phyloP scores from a whole-genome alignment of 64 coral and sea anemone genomes.

The Montipora foliosa region DNA sequence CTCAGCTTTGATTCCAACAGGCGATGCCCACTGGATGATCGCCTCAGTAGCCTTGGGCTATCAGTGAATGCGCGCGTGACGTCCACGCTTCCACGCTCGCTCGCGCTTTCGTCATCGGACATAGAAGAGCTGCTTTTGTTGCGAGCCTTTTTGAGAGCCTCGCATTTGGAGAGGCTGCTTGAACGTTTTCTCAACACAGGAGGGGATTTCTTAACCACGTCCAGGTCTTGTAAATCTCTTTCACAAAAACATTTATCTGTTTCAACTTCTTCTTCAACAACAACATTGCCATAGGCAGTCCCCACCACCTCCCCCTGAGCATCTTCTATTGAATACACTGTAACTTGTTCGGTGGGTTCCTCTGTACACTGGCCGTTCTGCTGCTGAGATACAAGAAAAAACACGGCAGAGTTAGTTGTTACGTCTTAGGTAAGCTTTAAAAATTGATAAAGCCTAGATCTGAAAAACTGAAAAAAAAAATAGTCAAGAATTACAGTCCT shows the following conservation, averaged over 20 bases:
- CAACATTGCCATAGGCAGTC: not conserved
- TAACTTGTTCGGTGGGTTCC: not conserved
- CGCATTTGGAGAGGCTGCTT: constrained; percentile 16
- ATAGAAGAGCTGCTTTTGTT: not conserved
- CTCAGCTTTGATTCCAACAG: constrained; percentile 38
- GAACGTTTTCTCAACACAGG: constrained; percentile 19
- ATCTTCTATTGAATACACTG: constrained; percentile 19
- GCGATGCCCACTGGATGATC: constrained; percentile 18
- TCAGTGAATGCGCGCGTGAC: not conserved
- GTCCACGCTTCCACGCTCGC: not conserved
- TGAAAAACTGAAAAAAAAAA: too few species aligned
- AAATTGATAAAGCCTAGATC: too few species aligned
- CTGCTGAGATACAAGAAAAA: not conserved
- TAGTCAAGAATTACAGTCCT: too few species aligned
- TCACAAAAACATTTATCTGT: not conserved
- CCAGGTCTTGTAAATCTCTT: not conserved
- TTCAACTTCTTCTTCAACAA: not conserved
- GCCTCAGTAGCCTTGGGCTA: constrained; percentile 16
- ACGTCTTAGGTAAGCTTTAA: too few species aligned
- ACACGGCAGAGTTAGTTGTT: not conserved
- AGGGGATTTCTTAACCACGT: not conserved
- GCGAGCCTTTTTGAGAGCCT: not conserved
- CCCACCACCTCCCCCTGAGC: not conserved
- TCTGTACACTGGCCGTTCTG: not conserved
- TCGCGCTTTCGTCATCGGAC: not conserved